Percentiles rank a stretch among this genome's conserved stretches.
Conservation (phyloP, 2,888 invertebrate species). For the Capitulum mitella region DNA sequence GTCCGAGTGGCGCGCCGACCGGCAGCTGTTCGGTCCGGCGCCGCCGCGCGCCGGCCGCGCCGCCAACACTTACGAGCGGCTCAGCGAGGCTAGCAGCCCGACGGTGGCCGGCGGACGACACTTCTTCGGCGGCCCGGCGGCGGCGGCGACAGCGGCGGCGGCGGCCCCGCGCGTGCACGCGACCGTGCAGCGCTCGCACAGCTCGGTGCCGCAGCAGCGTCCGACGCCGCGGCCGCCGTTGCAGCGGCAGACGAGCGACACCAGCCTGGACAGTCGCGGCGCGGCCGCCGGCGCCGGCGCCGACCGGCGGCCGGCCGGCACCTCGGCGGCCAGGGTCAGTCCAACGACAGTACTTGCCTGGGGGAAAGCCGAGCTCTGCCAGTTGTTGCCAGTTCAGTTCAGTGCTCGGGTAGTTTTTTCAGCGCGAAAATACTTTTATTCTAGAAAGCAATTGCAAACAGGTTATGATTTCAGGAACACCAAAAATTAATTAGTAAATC, state of each 20-base stretch:
- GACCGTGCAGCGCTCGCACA: constrained; percentile 3
- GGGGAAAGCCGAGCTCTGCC: too few species aligned
- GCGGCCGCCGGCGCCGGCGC: background rate
- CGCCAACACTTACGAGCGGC: background rate
- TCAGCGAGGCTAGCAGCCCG: background rate
- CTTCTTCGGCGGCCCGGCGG: too few species aligned
- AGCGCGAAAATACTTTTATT: too few species aligned
- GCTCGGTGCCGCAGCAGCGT: constrained; percentile 12
- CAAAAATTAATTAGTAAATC: too few species aligned
- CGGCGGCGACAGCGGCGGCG: background rate
- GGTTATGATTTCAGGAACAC: too few species aligned
- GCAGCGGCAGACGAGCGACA: constrained; percentile 20
- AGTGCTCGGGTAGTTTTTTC: too few species aligned
- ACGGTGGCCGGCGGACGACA: background rate
- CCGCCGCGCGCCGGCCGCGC: background rate
- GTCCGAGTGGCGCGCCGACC: background rate
- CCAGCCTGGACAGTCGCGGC: constrained; percentile 5
- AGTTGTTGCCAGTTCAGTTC: too few species aligned
- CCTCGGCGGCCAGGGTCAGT: background rate
- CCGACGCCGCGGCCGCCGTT: background rate
- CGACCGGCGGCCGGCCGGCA: background rate
- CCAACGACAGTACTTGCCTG: too few species aligned
- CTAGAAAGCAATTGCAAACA: too few species aligned
- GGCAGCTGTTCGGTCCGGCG: constrained; percentile 1
- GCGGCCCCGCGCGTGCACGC: background rate